phyloP scores from a whole-genome alignment of 2,888 invertebrate genomes.

The Eudiplozoon nipponicum region DNA sequence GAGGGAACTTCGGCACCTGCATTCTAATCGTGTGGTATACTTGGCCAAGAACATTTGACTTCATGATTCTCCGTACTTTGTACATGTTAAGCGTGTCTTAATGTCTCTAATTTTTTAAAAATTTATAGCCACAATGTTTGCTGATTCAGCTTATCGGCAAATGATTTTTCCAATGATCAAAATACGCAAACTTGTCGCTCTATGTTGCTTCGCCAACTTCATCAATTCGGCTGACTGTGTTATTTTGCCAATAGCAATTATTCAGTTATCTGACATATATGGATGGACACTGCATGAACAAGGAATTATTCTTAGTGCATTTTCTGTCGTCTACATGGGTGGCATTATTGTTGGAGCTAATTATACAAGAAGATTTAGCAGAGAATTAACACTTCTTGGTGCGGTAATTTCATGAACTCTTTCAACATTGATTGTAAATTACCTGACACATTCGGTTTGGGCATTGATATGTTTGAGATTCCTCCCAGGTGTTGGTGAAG shows the following conservation, averaged over 20 bases:
- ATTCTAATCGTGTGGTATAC: too few relatives aligned
- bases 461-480: conserved; percentile 36
- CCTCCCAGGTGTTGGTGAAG: conserved; percentile 40
- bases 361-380: conserved; percentile 38
- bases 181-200: conserved; percentile 31
- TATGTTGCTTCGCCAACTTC: conserved; percentile 42
- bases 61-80: too few relatives aligned
- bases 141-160: too few relatives aligned
- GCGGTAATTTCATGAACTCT: conserved; percentile 42
- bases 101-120: too few relatives aligned
- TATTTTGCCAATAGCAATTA: conserved; percentile 44
- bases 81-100: too few relatives aligned
- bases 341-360: conserved; percentile 41
- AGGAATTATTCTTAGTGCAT: conserved; percentile 43
- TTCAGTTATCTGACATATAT: conserved; percentile 40
- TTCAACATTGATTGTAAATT: conserved; percentile 38
- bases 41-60: too few relatives aligned
- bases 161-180: too few relatives aligned
- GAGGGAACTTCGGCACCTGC: too few relatives aligned
- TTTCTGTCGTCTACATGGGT: conserved; percentile 43
- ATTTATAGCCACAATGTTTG: too few relatives aligned
- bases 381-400: conserved; percentile 36
- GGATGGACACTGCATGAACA: conserved; percentile 40
- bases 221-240: conserved; percentile 45
- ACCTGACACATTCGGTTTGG: conserved; percentile 35